Percentiles rank a stretch among this genome's conserved stretches.
phyloP scores from a whole-genome alignment of 2,797 vertebrate genomes.

The Luscinia luscinia region DNA sequence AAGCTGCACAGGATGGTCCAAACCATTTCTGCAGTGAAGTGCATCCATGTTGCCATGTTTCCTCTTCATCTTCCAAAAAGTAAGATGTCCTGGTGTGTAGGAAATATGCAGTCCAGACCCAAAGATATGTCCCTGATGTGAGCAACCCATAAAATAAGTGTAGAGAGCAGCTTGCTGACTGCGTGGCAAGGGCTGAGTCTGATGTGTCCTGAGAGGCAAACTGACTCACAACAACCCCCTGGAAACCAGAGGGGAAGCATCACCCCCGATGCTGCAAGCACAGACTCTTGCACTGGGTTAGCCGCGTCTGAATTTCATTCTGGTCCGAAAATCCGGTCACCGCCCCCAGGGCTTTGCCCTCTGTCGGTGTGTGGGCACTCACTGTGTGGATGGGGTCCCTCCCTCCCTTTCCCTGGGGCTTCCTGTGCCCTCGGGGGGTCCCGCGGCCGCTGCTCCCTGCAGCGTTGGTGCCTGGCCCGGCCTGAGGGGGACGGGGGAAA shows the following conservation, averaged over 20 bases:
- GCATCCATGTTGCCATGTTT: accelerated
- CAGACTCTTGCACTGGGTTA: accelerated
- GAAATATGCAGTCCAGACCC: neutral
- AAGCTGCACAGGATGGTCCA: neutral
- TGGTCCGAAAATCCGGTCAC: accelerated
- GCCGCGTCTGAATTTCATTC: neutral
- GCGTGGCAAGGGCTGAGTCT: accelerated
- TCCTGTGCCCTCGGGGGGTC: accelerated
- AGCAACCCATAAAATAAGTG: accelerated
- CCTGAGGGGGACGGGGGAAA: accelerated
- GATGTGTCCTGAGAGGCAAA: neutral
- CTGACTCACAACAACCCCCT: neutral
- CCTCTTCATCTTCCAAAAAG: neutral
- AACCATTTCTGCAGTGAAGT: neutral
- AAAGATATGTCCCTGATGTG: accelerated
- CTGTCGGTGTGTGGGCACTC: accelerated
- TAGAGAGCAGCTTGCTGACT: neutral
- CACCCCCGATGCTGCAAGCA: neutral
- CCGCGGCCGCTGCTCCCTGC: accelerated
- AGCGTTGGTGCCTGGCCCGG: accelerated
- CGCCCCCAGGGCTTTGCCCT: neutral
- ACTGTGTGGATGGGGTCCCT: accelerated
- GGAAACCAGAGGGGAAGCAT: accelerated
- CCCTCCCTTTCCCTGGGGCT: neutral
- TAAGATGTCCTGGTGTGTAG: neutral